Evolutionary conservation across 2,888 invertebrate genomes (phyloP).

Genomic region (Listrodromus nycthemerus): DNA sequence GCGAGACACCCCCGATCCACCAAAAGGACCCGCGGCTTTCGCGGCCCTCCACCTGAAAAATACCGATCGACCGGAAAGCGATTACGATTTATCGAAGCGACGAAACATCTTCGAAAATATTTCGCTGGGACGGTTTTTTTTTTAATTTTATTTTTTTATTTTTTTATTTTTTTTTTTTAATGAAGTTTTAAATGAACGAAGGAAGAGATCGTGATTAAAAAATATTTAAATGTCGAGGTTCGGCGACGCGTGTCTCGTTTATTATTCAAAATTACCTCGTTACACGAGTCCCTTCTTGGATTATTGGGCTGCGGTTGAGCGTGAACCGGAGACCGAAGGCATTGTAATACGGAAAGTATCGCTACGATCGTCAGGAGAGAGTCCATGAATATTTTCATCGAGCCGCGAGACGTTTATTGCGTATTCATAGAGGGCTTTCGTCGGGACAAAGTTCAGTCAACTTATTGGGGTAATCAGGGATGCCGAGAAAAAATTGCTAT

Average conservation of each 20-base stretch:
- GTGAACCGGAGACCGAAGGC: neutral
- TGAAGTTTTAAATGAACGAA: too few species aligned
- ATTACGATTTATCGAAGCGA: constrained; percentile 2
- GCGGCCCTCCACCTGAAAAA: constrained; percentile 74
- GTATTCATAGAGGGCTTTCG: neutral
- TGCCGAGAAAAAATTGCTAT: neutral
- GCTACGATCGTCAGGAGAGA: neutral
- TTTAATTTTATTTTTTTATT: neutral
- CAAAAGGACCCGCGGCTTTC: neutral
- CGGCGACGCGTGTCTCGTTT: constrained; percentile 47
- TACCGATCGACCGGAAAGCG: constrained; percentile 67
- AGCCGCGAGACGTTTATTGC: neutral
- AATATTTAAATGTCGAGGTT: constrained; percentile 28
- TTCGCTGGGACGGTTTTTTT: neutral
- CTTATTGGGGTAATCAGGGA: neutral
- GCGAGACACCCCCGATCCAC: constrained; percentile 49
- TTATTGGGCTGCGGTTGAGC: constrained; percentile 4
- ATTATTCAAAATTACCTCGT: constrained; percentile 47
- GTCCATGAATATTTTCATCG: neutral
- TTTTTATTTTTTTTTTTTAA: too few species aligned
- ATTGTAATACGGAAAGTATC: constrained; percentile 12
- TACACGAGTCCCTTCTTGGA: constrained; percentile 19
- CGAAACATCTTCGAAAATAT: neutral
- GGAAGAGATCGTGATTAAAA: constrained; percentile 29
- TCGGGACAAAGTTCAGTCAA: neutral